phyloP scores from a whole-genome alignment of 2,797 vertebrate genomes.

The Fistularia commersonii region DNA sequence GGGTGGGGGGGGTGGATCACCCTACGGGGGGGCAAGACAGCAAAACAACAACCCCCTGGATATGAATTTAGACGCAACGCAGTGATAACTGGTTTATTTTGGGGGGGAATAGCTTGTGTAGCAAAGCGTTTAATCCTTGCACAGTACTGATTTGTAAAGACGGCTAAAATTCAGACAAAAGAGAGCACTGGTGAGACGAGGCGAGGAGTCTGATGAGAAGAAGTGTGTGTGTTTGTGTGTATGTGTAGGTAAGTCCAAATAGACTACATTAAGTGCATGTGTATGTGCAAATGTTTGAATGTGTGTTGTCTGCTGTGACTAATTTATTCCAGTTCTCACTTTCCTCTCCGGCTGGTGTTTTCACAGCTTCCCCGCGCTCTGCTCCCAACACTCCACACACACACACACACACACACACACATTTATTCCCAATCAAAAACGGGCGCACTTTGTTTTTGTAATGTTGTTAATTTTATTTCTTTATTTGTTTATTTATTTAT shows the following conservation, averaged over 20 bases:
- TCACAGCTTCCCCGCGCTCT: conserved; percentile 33
- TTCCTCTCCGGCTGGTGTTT: conserved; percentile 27
- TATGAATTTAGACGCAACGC: conserved; percentile 52
- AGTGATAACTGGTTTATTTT: conserved; percentile 59
- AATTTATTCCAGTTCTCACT: conserved; percentile 47
- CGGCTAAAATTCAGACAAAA: conserved; percentile 6
- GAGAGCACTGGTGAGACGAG: conserved; percentile 35
- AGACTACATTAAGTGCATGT: background rate
- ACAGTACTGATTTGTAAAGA: conserved; percentile 43
- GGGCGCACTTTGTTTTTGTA: conserved; percentile 2
- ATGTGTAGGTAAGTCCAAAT: conserved; percentile 16
- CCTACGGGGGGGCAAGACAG: background rate
- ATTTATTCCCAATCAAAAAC: background rate
- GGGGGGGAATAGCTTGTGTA: conserved; percentile 27
- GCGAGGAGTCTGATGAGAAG: conserved; percentile 31
- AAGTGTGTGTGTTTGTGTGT: conserved; percentile 9
- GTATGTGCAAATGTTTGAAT: conserved; percentile 10
- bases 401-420: background rate
- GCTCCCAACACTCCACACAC: conserved; percentile 23
- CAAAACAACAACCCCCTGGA: conserved; percentile 41
- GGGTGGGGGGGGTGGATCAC: too few relatives aligned
- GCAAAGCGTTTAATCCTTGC: conserved; percentile 57
- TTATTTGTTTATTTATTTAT: too few relatives aligned
- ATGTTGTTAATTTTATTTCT: background rate
- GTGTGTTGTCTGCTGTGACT: conserved; percentile 28